These are phyloP conservation scores for Trichacis sp. DNA, from an alignment of 2,888 invertebrate species.

Conservation along the genomic window DNA sequence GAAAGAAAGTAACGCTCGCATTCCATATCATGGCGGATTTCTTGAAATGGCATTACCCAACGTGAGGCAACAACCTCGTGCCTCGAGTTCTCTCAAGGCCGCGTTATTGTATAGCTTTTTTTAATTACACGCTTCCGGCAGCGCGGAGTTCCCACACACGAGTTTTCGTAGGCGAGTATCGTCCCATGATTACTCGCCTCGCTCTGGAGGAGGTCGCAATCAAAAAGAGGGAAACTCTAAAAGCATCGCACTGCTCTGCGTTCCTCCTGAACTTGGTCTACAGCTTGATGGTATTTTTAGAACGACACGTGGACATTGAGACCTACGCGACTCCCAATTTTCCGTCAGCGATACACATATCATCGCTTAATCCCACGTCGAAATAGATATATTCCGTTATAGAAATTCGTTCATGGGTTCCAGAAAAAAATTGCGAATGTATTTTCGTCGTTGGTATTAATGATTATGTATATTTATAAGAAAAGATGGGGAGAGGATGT, in stretches of 20 bases:
- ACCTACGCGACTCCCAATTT: constrained; percentile 42
- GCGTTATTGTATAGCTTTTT: constrained; percentile 52
- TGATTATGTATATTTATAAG: too few species aligned
- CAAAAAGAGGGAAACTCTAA: constrained; percentile 49
- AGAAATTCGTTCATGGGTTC: too few species aligned
- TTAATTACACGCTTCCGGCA: constrained; percentile 63
- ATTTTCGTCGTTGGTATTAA: too few species aligned
- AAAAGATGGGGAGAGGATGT: too few species aligned
- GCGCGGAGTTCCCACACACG: constrained; percentile 46
- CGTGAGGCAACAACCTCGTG: constrained; percentile 46
- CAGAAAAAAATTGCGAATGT: too few species aligned
- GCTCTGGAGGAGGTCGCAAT: constrained; percentile 19
- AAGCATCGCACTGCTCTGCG: constrained; percentile 20
- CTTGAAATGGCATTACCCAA: constrained; percentile 25
- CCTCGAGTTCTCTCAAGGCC: constrained; percentile 48
- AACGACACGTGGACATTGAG: constrained; percentile 38
- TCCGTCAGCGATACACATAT: constrained; percentile 11
- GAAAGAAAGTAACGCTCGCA: constrained; percentile 32
- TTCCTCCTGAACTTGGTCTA: constrained; percentile 59
- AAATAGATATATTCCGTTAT: background rate
- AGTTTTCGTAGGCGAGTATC: constrained; percentile 41
- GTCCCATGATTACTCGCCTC: constrained; percentile 29
- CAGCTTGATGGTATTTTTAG: constrained; percentile 57
- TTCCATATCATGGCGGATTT: constrained; percentile 34
- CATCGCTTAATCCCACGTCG: background rate